phyloP scores from a whole-genome alignment of 2,113 vertebrate species.

The Carassius gibelio region DNA sequence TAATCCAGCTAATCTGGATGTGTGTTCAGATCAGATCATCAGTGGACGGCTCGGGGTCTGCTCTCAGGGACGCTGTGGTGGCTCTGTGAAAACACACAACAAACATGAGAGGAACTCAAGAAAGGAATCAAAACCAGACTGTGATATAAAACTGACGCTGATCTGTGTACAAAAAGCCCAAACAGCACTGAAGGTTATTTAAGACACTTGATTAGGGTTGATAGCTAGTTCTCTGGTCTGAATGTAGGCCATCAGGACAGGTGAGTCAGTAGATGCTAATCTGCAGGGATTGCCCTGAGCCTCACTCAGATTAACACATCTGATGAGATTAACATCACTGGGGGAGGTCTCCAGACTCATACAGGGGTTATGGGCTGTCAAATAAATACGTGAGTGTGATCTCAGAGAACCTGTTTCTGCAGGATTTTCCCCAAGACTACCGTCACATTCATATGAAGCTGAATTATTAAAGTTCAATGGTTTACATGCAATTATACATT shows the following conservation, averaged over 20 bases:
- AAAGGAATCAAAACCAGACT: not conserved
- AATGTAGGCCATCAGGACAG: conserved; percentile 46
- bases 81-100: conserved; percentile 69
- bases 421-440: not conserved
- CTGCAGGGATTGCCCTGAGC: conserved; percentile 48
- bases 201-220: not conserved
- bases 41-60: conserved; percentile 64
- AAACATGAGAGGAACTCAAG: conserved; percentile 36
- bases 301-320: conserved; percentile 14
- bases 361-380: not conserved
- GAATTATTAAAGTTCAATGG: not conserved
- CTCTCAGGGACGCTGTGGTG: conserved; percentile 55
- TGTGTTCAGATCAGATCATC: conserved; percentile 71
- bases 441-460: not conserved
- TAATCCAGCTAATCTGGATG: conserved; percentile 55
- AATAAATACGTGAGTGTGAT: not conserved
- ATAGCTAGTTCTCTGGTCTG: conserved; percentile 5
- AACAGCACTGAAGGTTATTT: not conserved
- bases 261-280: conserved; percentile 35
- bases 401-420: not conserved
- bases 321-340: conserved; percentile 30
- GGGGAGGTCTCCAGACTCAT: not conserved
- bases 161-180: not conserved
- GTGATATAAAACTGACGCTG: not conserved
- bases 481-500: not conserved